Evolutionary conservation across 2,113 vertebrate genomes (phyloP), one percentile per base, ranked within the genome.

Genomic region (Callospermophilus lateralis): DNA sequence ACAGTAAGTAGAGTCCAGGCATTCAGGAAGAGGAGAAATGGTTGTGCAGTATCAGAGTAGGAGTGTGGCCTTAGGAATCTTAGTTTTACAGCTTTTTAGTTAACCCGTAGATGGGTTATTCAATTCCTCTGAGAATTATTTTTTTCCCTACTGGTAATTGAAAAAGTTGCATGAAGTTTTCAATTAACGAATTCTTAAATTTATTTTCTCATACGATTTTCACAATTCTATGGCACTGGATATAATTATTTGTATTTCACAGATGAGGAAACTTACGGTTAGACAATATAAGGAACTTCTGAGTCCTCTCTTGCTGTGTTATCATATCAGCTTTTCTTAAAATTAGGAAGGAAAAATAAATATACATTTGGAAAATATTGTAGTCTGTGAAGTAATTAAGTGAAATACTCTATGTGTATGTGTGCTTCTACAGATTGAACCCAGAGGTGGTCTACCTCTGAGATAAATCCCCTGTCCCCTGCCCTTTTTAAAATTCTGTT

Each of bases 121-220:
- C 22, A 84, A 0, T 77, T 68, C 22, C 37, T 65, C n/a, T 32
- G 42, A 72, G n/a, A 4, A 39, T 79, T 81, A 22, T 9, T 78
- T 94, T 95, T 94, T 22, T 79, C 39, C 8, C 45, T 8, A 83
- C 32, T 20, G n/a, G 32, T 55, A 80, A 72, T 51, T 79, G 42
- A 45, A 89, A 87, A 81, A 65, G 17, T 55, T 24, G 3, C 10
- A 58, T 37, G 76, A 91, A 76, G 2, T 67, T 97, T 86, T 55
- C 85, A 78, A 67, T 74, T 58, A 73, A 90, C 9, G 2, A 0
- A 73, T 10, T 73, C 76, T 84, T 10, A 55, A 24, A 76, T 42
- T 80, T 95, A 63, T 84, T 91, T 97, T 89, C 48, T 74, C 30
- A 10, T 76, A 70, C 68, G 45, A 30, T 34, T 26, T 72, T 65